phyloP scores from a whole-genome alignment of 2,113 vertebrate genomes.

The Nycticryphes semicollaris region DNA sequence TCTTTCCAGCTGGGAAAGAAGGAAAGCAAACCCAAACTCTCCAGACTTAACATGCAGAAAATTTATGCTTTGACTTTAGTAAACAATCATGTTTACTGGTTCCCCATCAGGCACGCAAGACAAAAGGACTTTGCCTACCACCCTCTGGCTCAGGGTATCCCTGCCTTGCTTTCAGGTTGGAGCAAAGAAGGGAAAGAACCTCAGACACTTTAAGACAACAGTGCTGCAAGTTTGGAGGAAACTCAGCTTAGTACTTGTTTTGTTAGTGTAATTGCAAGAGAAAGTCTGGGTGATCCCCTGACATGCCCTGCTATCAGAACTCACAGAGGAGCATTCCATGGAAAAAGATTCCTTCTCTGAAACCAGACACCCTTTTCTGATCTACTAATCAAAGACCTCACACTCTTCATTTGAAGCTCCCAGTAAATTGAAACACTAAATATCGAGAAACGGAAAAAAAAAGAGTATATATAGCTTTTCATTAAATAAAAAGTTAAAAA shows the following conservation, averaged over 20 bases:
- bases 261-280: neutral
- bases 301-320: neutral
- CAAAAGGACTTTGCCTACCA: neutral
- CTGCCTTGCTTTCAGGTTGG: neutral
- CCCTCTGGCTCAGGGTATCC: neutral
- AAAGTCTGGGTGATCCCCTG: neutral
- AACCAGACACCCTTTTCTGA: neutral
- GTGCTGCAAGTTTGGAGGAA: neutral
- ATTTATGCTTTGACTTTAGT: neutral
- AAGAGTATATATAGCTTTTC: neutral
- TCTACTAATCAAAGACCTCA: neutral
- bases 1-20: neutral
- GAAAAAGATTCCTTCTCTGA: neutral
- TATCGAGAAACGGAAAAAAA: neutral
- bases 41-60: neutral
- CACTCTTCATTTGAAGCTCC: neutral
- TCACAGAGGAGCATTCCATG: neutral
- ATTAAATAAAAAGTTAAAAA: neutral
- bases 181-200: neutral
- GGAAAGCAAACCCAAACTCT: neutral
- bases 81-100: fast-evolving
- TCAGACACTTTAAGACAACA: neutral
- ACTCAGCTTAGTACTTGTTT: neutral
- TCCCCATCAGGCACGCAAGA: neutral
- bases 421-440: neutral